Conservation (phyloP, 2,797 vertebrate species). For the Liasis olivaceus region DNA sequence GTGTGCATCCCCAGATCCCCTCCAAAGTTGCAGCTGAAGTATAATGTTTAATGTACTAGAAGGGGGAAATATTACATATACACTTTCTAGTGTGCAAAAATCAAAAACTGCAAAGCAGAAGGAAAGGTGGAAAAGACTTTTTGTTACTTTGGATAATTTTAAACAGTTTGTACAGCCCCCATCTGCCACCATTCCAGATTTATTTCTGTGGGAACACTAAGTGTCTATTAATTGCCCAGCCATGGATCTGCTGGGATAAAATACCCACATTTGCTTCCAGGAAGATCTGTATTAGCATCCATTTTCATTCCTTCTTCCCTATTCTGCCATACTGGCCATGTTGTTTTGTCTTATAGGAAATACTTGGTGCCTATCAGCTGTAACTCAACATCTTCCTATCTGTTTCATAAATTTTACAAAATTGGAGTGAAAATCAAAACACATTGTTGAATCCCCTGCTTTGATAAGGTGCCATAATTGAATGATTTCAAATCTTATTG, state of each 20-base stretch:
- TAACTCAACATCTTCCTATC: not conserved
- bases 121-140: not conserved
- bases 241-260: not conserved
- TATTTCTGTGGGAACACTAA: not conserved
- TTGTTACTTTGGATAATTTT: not conserved
- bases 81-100: not conserved
- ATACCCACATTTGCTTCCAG: not conserved
- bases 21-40: not conserved
- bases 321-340: not conserved
- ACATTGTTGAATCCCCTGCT: not conserved
- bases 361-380: not conserved
- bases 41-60: not conserved
- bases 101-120: not conserved
- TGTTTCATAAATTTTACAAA: constrained; percentile 10
- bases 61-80: not conserved
- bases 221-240: not conserved
- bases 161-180: not conserved
- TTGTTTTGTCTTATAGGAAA: not conserved
- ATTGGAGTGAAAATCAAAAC: not conserved
- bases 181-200: not conserved
- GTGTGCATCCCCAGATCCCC: not conserved
- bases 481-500: not conserved
- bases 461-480: not conserved
- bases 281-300: not conserved
- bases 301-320: not conserved